Conservation (phyloP, 2,797 vertebrate genomes). For the Delichon dasypus region DNA sequence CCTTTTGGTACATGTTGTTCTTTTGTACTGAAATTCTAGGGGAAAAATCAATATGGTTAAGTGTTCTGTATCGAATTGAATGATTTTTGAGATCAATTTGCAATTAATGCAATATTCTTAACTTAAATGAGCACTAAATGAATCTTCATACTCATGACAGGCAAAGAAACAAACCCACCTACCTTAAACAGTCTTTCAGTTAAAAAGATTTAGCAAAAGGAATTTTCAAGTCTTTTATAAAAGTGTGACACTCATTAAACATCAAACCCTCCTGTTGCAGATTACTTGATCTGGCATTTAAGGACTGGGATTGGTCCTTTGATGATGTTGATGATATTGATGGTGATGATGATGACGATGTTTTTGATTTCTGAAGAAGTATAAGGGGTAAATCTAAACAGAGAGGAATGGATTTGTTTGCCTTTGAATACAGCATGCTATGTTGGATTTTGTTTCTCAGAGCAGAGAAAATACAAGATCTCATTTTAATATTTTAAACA, state of each 20-base stretch:
- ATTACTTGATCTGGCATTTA: constrained; percentile 90
- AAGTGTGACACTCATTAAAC: constrained; percentile 61
- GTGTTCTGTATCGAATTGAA: neutral
- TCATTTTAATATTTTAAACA: constrained; percentile 57
- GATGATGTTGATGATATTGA: constrained; percentile 93
- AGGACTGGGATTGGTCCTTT: constrained; percentile 96
- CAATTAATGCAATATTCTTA: neutral
- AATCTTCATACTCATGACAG: neutral
- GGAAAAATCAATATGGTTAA: neutral
- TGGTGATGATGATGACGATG: constrained; percentile 87
- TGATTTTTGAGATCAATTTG: neutral
- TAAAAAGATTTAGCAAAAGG: neutral
- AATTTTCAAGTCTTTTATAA: neutral
- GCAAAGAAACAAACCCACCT: neutral
- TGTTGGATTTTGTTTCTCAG: constrained; percentile 62
- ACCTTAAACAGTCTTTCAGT: neutral
- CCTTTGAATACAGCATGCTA: constrained; percentile 75
- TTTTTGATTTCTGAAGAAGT: constrained; percentile 93
- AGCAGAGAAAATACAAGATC: constrained; percentile 33
- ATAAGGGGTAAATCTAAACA: constrained; percentile 72
- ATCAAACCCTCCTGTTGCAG: constrained; percentile 87
- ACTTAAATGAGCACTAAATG: neutral
- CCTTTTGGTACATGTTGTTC: neutral
- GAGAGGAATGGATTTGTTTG: constrained; percentile 74
- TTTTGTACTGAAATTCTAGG: neutral